Percentiles rank a stretch among this genome's conserved stretches.
Conservation (phyloP, 1,140 invertebrate species). For the Lepidurus apus region DNA sequence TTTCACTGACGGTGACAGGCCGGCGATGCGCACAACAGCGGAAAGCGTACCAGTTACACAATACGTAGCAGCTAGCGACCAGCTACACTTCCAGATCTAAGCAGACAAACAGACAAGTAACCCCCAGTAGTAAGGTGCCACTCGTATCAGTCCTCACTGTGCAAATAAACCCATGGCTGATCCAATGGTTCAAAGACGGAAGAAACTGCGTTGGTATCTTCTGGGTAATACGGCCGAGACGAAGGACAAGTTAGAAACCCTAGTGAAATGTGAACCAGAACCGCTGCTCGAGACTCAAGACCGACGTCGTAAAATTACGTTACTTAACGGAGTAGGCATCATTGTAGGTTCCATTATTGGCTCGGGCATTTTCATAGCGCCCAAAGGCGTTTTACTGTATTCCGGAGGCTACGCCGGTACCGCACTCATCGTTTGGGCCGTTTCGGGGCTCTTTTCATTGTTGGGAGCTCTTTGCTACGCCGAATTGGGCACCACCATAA, state of each 20-base stretch:
- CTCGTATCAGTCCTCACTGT: too few species aligned
- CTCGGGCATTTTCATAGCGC: slow-evolving; percentile 76
- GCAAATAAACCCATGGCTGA: neutral
- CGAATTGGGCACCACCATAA: slow-evolving; percentile 75
- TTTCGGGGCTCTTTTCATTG: slow-evolving; percentile 66
- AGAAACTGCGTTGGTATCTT: neutral
- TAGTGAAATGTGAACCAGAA: neutral
- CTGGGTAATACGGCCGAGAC: neutral
- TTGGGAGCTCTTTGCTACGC: slow-evolving; percentile 76
- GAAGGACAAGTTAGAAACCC: neutral
- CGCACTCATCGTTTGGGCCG: slow-evolving; percentile 65
- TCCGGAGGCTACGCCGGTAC: slow-evolving; percentile 47
- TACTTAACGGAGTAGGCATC: slow-evolving; percentile 78
- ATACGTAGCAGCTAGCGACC: neutral
- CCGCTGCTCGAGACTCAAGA: neutral
- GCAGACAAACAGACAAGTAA: too few species aligned
- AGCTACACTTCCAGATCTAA: neutral
- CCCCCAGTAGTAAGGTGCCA: too few species aligned
- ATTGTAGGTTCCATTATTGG: slow-evolving; percentile 75
- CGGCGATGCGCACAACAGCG: neutral
- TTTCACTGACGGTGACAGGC: neutral
- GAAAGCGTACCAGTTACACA: neutral
- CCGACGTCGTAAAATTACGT: slow-evolving; percentile 61
- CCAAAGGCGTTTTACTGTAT: slow-evolving; percentile 59
- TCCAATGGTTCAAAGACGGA: neutral